Conservation (phyloP, 2,888 invertebrate species). For the Monoplex corrugatus region DNA sequence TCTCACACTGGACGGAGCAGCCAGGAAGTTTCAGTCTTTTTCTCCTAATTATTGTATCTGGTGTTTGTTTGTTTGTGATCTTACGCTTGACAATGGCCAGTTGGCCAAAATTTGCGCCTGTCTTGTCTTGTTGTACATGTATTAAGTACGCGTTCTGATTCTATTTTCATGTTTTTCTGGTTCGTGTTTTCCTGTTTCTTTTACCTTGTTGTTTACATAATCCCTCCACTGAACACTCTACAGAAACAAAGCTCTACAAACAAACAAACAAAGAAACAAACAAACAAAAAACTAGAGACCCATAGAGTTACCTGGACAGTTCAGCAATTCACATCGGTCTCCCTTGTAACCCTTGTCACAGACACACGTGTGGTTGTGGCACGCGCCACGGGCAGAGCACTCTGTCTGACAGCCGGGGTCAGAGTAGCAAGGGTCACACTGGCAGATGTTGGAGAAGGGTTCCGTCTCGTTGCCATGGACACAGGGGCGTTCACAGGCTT, state of each 20-base stretch:
- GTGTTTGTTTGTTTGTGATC: too few relatives aligned
- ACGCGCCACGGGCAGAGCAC: slow-evolving; percentile 66
- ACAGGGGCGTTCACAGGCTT: slow-evolving; percentile 67
- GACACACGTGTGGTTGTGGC: slow-evolving; percentile 60
- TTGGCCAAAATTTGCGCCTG: too few relatives aligned
- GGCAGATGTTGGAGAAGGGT: slow-evolving; percentile 61
- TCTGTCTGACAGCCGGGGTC: slow-evolving; percentile 64
- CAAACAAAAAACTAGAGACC: background rate
- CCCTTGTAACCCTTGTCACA: slow-evolving; percentile 69
- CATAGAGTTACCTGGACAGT: slow-evolving; percentile 73
- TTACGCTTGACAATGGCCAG: too few relatives aligned
- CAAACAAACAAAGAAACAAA: slow-evolving; percentile 25
- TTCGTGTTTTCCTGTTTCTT: too few relatives aligned
- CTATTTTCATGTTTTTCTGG: too few relatives aligned
- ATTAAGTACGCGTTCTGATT: too few relatives aligned
- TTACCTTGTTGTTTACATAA: too few relatives aligned
- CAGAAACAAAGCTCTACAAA: background rate
- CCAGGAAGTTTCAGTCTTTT: too few relatives aligned
- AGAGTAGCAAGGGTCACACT: slow-evolving; percentile 68
- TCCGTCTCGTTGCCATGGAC: slow-evolving; percentile 67
- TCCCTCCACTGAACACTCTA: too few relatives aligned
- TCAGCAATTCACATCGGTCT: slow-evolving; percentile 62
- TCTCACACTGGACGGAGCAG: too few relatives aligned
- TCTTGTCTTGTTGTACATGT: too few relatives aligned
- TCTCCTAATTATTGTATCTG: too few relatives aligned